phyloP scores from a whole-genome alignment of 1,140 invertebrate species.

The Lordiphosa stackelbergi region DNA sequence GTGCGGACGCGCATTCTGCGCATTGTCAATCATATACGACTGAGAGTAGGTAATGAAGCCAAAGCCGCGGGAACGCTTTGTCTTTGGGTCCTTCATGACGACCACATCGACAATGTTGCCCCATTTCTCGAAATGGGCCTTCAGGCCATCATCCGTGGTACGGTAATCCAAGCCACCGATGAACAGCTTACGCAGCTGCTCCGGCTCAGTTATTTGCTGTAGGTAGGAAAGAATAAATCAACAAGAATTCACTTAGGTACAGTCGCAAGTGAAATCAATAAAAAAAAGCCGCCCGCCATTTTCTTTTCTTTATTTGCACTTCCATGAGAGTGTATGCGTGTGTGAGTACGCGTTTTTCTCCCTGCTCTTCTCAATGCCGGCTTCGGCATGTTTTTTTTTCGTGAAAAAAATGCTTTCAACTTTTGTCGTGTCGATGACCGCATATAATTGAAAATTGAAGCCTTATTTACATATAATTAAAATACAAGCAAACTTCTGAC shows the following conservation, averaged over 20 bases:
- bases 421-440: constrained; percentile 22
- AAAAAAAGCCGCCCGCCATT: constrained; percentile 61
- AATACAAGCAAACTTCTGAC: neutral
- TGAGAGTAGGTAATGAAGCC: constrained; percentile 97
- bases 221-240: constrained; percentile 14
- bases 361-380: constrained; percentile 14
- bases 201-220: constrained; percentile 83
- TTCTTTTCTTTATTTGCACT: constrained; percentile 54
- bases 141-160: constrained; percentile 96
- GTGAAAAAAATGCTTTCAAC: neutral
- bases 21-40: constrained; percentile 96
- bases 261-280: constrained; percentile 47
- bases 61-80: constrained; percentile 94
- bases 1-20: constrained; percentile 90
- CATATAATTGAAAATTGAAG: constrained; percentile 8
- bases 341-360: constrained; percentile 14
- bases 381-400: constrained; percentile 2
- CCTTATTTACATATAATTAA: constrained; percentile 1
- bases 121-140: constrained; percentile 97
- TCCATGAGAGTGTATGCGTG: constrained; percentile 14
- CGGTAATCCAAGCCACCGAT: constrained; percentile 98
- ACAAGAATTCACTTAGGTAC: constrained; percentile 28
- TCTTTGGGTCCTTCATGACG: constrained; percentile 98
- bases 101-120: constrained; percentile 98
- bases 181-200: constrained; percentile 97